Percentiles rank a stretch among this genome's conserved stretches.
These are phyloP conservation scores for Trichonephila inaurata DNA, from an alignment of 1,140 invertebrate species.

Conservation along the genomic window DNA sequence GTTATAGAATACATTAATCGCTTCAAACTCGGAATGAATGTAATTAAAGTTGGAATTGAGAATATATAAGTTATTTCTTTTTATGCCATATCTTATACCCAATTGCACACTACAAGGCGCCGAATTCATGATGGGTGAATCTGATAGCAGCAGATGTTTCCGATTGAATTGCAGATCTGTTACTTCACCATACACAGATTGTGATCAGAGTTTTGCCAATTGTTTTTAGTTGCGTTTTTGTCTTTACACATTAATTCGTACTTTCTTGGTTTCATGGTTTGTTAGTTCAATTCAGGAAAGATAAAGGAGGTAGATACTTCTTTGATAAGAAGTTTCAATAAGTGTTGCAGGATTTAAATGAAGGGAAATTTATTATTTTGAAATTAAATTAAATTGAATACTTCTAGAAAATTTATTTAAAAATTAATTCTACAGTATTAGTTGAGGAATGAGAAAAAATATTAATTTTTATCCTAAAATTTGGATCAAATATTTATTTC, in stretches of 20 bases:
- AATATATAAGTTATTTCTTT: slow-evolving; percentile 20
- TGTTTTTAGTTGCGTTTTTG: neutral
- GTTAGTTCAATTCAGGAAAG: neutral
- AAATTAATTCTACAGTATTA: too few species aligned
- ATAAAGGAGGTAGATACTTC: neutral
- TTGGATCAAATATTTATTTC: too few species aligned
- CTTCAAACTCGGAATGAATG: neutral
- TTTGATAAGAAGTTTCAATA: neutral
- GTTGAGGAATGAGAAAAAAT: too few species aligned
- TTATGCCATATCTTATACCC: neutral
- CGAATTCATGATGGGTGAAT: neutral
- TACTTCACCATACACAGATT: neutral
- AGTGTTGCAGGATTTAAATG: neutral
- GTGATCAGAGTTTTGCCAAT: neutral
- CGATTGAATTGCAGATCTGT: neutral
- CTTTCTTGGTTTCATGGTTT: neutral
- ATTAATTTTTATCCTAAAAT: too few species aligned
- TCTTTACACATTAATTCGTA: neutral
- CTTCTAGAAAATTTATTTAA: too few species aligned
- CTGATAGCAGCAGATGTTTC: neutral
- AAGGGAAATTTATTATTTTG: too few species aligned
- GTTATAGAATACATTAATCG: slow-evolving; percentile 56
- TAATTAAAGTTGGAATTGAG: slow-evolving; percentile 11
- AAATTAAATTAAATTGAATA: too few species aligned
- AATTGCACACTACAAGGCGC: neutral